These are phyloP conservation scores for Rhegmatorhina hoffmannsi DNA, from an alignment of 2,113 vertebrate species.

Conservation along the genomic window DNA sequence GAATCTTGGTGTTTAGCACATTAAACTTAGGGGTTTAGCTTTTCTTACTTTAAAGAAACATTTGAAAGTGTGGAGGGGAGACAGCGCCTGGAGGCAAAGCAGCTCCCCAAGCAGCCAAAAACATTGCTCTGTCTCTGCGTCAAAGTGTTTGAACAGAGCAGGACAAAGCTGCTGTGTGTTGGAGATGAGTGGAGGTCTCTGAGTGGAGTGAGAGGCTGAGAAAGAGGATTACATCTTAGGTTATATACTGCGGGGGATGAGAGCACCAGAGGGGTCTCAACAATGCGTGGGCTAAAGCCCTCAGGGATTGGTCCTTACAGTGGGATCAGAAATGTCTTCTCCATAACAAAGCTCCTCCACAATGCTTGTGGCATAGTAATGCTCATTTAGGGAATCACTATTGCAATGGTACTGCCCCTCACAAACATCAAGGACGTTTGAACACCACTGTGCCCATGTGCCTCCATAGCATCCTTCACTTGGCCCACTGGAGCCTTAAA, in stretches of 20 bases:
- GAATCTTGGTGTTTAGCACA: background rate
- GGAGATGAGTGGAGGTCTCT: background rate
- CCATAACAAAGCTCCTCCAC: background rate
- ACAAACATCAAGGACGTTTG: background rate
- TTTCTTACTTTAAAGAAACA: background rate
- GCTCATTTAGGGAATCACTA: background rate
- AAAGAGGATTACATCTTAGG: background rate
- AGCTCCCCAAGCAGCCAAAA: background rate
- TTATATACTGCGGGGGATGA: background rate
- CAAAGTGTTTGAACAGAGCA: accelerated
- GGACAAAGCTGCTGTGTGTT: background rate
- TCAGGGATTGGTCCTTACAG: accelerated
- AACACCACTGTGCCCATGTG: background rate
- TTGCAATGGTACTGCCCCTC: background rate
- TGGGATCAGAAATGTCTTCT: background rate
- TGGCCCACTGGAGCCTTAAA: background rate
- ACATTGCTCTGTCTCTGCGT: background rate
- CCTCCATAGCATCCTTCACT: background rate
- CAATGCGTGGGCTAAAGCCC: background rate
- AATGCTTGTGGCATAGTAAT: background rate
- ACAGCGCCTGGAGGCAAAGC: background rate
- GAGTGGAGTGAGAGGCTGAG: background rate
- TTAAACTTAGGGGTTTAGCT: background rate
- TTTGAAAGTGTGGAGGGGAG: background rate
- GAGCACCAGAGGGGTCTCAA: background rate